Base-by-base conservation (phyloP, 1,140 invertebrate species). In the Pseudomyrmex gracilis region DNA sequence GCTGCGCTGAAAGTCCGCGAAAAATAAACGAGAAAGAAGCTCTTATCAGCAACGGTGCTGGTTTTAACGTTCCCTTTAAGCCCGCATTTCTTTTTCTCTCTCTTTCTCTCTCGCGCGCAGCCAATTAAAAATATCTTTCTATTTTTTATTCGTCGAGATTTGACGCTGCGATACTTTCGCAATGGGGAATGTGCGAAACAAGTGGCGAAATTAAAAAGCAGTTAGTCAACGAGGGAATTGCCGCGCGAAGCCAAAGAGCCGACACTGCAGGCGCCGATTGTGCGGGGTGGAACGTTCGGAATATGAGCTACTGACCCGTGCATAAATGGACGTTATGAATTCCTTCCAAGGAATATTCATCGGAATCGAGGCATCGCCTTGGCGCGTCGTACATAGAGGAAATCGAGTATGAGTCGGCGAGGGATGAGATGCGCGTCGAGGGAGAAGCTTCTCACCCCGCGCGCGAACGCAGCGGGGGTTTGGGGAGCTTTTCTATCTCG, bases 241-340 rank as follows among this genome's bases (percentile, higher is more conserved):
- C 22, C 58, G 47, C 22, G 57, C 34, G 0, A 34, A 34, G 34
- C 34, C 7, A 51, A 80, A 84, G 51, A 51, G 47, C 58, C 73
- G 45, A 34, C 34, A 34, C 22, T 53, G n/a, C n/a, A n/a, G 34
- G 58, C 73, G 34, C 64, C 63, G 49, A 68, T 70, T 80, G 53
- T 60, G 66, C 43, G 43, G 5, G 71, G 34, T 53, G 71, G 70
- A 87, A 73, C 45, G 45, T 78, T 20, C 73, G 53, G 80, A 83
- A 84, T 90, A 90, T 82, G 90, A 91, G 88, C 84, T 67, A 89
- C 83, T 85, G 87, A 86, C 87, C 87, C 87, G 87, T 88, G 82
- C 80, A 86, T 86, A 90, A 90, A 90, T 82, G 85, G 88, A 90
- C 87, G 84, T 90, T 90, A 89, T 90, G 85, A 90, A 90, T 89